A percentile compares a stretch with the other conserved stretches of the same genome.
Evolutionary conservation across 2,113 vertebrate genomes (phyloP).

Genomic region (Pteruthius melanotis): DNA sequence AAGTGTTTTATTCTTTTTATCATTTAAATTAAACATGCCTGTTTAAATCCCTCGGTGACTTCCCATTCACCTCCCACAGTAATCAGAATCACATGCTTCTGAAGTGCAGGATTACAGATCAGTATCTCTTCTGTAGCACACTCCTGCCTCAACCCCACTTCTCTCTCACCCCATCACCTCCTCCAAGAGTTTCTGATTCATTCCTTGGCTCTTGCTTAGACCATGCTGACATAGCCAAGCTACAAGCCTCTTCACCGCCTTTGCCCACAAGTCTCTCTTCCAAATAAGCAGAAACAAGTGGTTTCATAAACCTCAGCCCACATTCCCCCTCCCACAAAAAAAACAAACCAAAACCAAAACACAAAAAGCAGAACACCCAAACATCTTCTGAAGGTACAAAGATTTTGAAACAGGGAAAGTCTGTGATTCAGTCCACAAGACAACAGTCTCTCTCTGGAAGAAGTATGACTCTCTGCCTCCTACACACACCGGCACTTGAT

Average conservation of each 20-base stretch:
- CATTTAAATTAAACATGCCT: constrained; percentile 52
- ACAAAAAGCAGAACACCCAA: not conserved
- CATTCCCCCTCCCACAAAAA: not conserved
- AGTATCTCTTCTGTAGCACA: not conserved
- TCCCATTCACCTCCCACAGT: constrained; percentile 51
- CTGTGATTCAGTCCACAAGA: not conserved
- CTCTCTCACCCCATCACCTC: constrained; percentile 38
- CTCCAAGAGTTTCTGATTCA: constrained; percentile 59
- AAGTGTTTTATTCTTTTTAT: constrained; percentile 55
- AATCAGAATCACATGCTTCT: constrained; percentile 38
- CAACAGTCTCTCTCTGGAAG: not conserved
- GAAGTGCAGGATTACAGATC: constrained; percentile 3
- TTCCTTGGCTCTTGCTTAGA: constrained; percentile 13
- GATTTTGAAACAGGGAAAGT: not conserved
- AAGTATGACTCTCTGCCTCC: not conserved
- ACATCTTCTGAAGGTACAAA: not conserved
- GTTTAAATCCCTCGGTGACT: constrained; percentile 47
- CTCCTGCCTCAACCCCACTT: not conserved
- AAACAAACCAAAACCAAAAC: not conserved
- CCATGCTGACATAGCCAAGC: not conserved
- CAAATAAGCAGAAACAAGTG: constrained; percentile 8
- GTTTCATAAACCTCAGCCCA: not conserved
- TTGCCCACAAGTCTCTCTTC: not conserved
- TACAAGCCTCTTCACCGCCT: constrained; percentile 21
- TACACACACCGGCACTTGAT: not conserved